Evolutionary conservation across 1,140 invertebrate genomes (phyloP).

Genomic region (Lasioglossum baleicum): DNA sequence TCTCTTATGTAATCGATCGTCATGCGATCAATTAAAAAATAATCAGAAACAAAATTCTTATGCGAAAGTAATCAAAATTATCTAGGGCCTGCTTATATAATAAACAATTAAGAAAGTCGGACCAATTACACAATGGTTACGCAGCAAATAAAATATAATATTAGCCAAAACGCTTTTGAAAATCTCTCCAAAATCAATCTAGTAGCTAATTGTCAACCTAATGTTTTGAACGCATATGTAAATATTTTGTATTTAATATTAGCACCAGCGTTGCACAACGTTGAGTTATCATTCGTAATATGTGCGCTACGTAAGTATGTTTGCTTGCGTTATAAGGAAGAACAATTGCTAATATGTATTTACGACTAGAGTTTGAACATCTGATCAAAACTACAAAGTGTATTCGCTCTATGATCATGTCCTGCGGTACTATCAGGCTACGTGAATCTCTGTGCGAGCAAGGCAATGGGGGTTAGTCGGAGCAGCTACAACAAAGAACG

Average conservation of each 20-base stretch:
- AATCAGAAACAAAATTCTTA: neutral
- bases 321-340: too few species aligned
- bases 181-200: neutral
- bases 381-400: too few species aligned
- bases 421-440: neutral
- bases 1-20: neutral
- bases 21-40: neutral
- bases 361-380: neutral
- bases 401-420: too few species aligned
- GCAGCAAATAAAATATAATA: neutral
- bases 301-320: too few species aligned
- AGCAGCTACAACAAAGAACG: neutral
- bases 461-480: slow-evolving; percentile 27
- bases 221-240: neutral
- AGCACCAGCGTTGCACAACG: neutral
- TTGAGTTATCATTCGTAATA: neutral
- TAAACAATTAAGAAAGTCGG: neutral
- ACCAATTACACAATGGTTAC: neutral
- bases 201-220: neutral
- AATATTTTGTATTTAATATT: neutral
- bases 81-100: neutral
- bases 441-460: neutral
- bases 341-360: neutral
- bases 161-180: neutral
- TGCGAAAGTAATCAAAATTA: neutral